Conservation (phyloP, 35 echinoderm and acorn worm genomes). For the Apostichopus parvimensis region DNA sequence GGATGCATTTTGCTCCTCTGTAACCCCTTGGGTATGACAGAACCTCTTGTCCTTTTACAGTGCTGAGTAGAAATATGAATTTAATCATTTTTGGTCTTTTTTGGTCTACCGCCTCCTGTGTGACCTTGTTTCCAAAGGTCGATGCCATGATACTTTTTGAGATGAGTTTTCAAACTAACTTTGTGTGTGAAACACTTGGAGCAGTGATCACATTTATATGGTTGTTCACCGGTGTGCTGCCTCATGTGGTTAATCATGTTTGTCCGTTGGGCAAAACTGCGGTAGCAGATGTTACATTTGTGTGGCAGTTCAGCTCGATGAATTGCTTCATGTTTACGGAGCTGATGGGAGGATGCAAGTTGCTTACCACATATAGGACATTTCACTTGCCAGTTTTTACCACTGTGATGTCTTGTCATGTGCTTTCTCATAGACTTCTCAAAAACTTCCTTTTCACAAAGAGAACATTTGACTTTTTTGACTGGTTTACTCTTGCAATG, state of each 20-base stretch:
- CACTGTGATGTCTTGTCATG: neutral
- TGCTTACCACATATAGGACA: conserved; percentile 55
- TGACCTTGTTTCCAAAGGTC: conserved; percentile 63
- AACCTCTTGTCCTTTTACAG: neutral
- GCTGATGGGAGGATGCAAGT: conserved; percentile 38
- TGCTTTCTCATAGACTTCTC: neutral
- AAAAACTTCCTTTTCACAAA: neutral
- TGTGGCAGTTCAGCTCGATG: conserved; percentile 48
- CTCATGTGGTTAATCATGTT: conserved; percentile 69
- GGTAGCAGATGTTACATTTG: conserved; percentile 59
- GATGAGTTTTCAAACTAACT: conserved; percentile 71
- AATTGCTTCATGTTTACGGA: conserved; percentile 53
- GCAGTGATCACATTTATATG: conserved; percentile 70
- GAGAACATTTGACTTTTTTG: neutral
- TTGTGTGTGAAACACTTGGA: conserved; percentile 59
- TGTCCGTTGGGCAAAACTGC: conserved; percentile 54
- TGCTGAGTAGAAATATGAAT: too few species aligned
- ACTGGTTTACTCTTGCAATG: neutral
- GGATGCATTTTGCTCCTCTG: neutral
- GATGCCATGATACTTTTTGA: conserved; percentile 63
- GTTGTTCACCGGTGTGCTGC: conserved; percentile 68
- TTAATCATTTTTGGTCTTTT: neutral
- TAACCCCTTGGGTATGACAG: neutral
- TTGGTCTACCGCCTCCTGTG: neutral
- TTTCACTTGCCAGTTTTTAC: neutral